Evolutionary conservation across 2,113 vertebrate species (phyloP).

Genomic region (Columbina picui): DNA sequence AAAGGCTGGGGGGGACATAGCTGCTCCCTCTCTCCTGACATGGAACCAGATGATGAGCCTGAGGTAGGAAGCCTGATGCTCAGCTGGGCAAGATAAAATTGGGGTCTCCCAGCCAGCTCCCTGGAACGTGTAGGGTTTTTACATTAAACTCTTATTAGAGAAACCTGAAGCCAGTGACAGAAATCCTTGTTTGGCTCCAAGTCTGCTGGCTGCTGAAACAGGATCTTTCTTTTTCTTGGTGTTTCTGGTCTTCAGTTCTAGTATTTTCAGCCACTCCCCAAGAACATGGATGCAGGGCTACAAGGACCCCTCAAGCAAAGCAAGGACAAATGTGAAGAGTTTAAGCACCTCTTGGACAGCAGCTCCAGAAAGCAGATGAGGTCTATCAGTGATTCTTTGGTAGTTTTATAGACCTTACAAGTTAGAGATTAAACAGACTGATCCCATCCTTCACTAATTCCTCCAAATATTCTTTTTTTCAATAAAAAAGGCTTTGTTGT

Average conservation of each 20-base stretch:
- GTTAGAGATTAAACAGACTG: neutral
- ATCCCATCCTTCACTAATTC: neutral
- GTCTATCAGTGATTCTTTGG: neutral
- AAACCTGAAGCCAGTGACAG: neutral
- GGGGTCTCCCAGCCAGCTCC: neutral
- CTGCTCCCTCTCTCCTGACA: neutral
- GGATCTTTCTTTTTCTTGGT: neutral
- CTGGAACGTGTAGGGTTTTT: neutral
- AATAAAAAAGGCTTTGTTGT: neutral
- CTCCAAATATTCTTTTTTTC: neutral
- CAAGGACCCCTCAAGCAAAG: neutral
- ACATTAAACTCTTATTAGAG: neutral
- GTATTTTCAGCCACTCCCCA: neutral
- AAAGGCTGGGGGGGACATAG: neutral
- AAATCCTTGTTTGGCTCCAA: neutral
- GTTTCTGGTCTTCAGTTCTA: neutral
- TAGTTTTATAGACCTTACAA: neutral
- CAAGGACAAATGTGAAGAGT: neutral
- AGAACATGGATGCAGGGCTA: neutral
- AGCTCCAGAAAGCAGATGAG: neutral
- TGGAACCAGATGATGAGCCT: neutral
- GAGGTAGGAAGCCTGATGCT: neutral
- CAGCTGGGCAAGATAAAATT: neutral
- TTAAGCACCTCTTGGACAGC: neutral
- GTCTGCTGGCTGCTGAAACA: neutral